Evolutionary conservation across 2,888 invertebrate species (phyloP).

Genomic region (Stenotaenia linearis): DNA sequence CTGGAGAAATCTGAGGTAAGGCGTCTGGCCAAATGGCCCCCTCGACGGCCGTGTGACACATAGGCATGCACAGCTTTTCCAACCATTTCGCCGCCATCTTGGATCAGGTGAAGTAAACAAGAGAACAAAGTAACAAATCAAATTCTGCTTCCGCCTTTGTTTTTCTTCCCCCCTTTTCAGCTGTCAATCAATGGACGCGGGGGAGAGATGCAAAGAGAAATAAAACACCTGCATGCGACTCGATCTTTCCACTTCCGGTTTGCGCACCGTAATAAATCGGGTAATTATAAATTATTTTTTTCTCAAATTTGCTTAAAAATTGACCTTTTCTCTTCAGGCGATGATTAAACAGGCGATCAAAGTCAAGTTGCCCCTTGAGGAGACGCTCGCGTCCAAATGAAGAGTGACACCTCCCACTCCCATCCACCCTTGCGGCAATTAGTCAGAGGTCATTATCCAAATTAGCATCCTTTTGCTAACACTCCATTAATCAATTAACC

Average conservation of each 20-base stretch:
- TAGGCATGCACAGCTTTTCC: not conserved
- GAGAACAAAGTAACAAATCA: conserved; percentile 7
- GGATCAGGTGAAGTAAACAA: conserved; percentile 24
- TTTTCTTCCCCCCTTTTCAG: conserved; percentile 4
- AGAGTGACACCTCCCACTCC: conserved; percentile 26
- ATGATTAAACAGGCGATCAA: conserved; percentile 17
- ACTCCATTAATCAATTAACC: conserved; percentile 26
- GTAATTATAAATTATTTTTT: not conserved
- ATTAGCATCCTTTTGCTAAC: conserved; percentile 26
- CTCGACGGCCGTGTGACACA: conserved; percentile 1
- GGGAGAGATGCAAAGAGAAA: not conserved
- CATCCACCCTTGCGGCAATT: conserved; percentile 24
- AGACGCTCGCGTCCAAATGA: conserved; percentile 24
- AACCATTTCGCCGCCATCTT: conserved; percentile 7
- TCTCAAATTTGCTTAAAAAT: not conserved
- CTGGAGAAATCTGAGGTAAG: conserved; percentile 24
- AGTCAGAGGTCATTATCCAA: conserved; percentile 23
- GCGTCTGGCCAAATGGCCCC: conserved; percentile 3
- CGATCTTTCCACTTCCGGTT: not conserved
- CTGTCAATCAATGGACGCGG: conserved; percentile 5
- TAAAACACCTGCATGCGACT: conserved; percentile 12
- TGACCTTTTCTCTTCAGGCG: not conserved
- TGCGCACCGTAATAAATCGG: not conserved
- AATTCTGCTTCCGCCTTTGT: not conserved
- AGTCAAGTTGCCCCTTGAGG: conserved; percentile 26